Conservation (phyloP, 2,113 vertebrate species). For the Atrichornis clamosus region DNA sequence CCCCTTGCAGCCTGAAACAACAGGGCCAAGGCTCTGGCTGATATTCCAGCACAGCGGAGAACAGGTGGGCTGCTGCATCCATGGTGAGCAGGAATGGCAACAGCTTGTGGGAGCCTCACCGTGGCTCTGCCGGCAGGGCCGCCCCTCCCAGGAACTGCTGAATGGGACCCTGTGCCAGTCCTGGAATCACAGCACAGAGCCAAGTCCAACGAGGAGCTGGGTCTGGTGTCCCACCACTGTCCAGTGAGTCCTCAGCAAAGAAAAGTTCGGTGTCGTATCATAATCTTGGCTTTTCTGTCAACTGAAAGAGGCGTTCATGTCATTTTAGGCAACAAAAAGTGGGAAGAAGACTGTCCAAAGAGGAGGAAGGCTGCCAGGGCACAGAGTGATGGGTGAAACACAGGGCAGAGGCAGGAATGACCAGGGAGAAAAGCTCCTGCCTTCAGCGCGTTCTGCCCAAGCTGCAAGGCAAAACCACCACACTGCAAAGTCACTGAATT, state of each 20-base stretch:
- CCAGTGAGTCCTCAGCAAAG: background rate
- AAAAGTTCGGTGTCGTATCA: background rate
- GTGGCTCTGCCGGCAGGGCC: background rate
- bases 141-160: background rate
- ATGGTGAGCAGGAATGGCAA: background rate
- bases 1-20: background rate
- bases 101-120: background rate
- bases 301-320: background rate
- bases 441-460: background rate
- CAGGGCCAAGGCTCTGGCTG: background rate
- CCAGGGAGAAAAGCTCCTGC: background rate
- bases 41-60: background rate
- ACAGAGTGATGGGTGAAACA: background rate
- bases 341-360: background rate
- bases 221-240: background rate
- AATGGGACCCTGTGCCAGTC: rapidly evolving
- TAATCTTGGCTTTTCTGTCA: background rate
- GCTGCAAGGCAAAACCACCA: background rate
- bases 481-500: background rate
- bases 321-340: background rate
- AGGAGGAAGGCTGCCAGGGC: background rate
- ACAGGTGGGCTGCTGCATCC: background rate
- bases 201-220: background rate
- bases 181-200: background rate
- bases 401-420: background rate